Evolutionary conservation across 2,113 vertebrate genomes (phyloP).

Genomic region (Plecotus auritus): DNA sequence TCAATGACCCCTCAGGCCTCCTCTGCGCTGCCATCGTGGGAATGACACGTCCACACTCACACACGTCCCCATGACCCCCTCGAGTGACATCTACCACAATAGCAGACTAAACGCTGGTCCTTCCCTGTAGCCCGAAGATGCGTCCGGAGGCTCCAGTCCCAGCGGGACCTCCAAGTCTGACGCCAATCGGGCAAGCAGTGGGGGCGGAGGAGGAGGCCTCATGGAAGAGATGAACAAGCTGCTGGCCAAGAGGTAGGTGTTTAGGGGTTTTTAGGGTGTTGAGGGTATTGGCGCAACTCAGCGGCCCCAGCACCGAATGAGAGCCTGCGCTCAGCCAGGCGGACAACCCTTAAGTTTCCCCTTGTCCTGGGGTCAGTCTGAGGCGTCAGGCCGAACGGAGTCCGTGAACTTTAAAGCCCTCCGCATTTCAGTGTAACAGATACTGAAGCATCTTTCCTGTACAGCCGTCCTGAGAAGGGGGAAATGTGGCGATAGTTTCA

Average conservation of each 20-base stretch:
- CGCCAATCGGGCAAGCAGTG: constrained; percentile 93
- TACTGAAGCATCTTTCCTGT: accelerated
- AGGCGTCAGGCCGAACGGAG: neutral
- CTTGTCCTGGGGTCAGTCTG: neutral
- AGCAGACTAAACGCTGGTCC: neutral
- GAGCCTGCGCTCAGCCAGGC: neutral
- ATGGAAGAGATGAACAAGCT: constrained; percentile 99
- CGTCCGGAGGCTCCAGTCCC: constrained; percentile 88
- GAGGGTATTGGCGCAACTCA: too few species aligned
- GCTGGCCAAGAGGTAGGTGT: constrained; percentile 93
- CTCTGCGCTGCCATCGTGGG: accelerated
- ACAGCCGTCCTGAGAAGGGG: neutral
- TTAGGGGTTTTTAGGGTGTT: too few species aligned
- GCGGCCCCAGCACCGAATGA: accelerated
- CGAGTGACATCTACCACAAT: accelerated
- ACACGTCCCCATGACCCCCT: neutral
- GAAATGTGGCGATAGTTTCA: neutral
- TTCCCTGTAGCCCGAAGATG: constrained; percentile 91
- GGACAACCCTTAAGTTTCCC: neutral
- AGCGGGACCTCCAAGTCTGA: constrained; percentile 91
- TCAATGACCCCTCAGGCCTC: neutral
- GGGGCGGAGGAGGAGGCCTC: constrained; percentile 94
- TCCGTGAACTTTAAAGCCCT: accelerated
- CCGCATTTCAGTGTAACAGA: neutral
- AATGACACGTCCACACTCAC: accelerated